Evolutionary conservation across 1,140 invertebrate genomes (phyloP).

Genomic region (Drosophila pandora): DNA sequence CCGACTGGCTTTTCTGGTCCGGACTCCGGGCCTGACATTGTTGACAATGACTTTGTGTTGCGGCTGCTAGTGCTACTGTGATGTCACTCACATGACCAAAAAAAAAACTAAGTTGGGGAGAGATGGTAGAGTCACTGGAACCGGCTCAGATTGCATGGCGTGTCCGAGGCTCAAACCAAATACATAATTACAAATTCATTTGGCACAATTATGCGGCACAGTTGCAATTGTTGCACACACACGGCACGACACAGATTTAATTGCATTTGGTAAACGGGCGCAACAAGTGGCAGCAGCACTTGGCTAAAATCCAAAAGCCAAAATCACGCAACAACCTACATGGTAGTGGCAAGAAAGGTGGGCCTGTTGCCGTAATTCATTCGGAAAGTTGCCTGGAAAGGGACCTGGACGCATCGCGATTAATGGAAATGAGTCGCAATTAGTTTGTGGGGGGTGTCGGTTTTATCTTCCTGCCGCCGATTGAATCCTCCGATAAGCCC

Average conservation of each 20-base stretch:
- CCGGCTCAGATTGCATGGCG: slow-evolving; percentile 55
- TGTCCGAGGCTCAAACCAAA: slow-evolving; percentile 50
- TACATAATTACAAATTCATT: slow-evolving; percentile 82
- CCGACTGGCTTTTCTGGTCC: slow-evolving; percentile 21
- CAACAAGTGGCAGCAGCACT: slow-evolving; percentile 57
- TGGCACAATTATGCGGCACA: slow-evolving; percentile 81
- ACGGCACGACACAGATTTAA: slow-evolving; percentile 69
- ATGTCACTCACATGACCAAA: slow-evolving; percentile 59
- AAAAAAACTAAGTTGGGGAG: slow-evolving; percentile 28
- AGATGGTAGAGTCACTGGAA: slow-evolving; percentile 7
- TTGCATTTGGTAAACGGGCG: slow-evolving; percentile 77
- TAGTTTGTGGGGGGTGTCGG: slow-evolving; percentile 73
- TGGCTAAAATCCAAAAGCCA: slow-evolving; percentile 18
- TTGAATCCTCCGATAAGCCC: slow-evolving; percentile 17
- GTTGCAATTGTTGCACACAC: slow-evolving; percentile 52
- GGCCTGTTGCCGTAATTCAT: slow-evolving; percentile 62
- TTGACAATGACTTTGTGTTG: slow-evolving; percentile 61
- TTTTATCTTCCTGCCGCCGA: slow-evolving; percentile 26
- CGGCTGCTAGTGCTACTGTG: slow-evolving; percentile 38
- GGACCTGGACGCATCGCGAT: slow-evolving; percentile 55
- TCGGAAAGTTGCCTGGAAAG: slow-evolving; percentile 12
- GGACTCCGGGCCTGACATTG: slow-evolving; percentile 35
- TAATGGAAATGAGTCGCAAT: slow-evolving; percentile 74
- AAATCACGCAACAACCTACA: slow-evolving; percentile 32
- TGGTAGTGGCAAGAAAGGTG: too few relatives aligned